Percentiles rank a stretch among this genome's conserved stretches.
phyloP scores from a whole-genome alignment of 2,888 invertebrate species.

The Monopis laevigella region DNA sequence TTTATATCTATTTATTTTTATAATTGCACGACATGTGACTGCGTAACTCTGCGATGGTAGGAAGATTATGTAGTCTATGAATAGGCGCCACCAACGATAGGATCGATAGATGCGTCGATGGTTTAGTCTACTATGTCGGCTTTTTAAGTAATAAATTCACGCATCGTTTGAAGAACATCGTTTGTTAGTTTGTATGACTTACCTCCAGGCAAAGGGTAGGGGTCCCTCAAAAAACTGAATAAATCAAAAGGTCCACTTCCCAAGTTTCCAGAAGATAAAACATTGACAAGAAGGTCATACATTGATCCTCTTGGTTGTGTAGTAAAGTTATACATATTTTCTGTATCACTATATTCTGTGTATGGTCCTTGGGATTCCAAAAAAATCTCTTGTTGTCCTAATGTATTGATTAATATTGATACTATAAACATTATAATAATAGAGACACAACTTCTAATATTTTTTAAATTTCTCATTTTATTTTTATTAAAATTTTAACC shows the following conservation, averaged over 20 bases:
- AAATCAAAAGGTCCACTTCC: slow-evolving; percentile 12
- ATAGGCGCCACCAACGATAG: too few species aligned
- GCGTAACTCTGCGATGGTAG: too few species aligned
- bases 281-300: slow-evolving; percentile 15
- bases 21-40: too few species aligned
- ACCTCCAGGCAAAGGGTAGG: slow-evolving; percentile 18
- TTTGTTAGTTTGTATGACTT: too few species aligned
- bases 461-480: slow-evolving; percentile 3
- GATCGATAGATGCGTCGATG: too few species aligned
- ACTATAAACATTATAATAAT: neutral
- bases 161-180: too few species aligned
- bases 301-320: slow-evolving; percentile 16
- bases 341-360: slow-evolving; percentile 13
- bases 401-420: neutral
- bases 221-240: slow-evolving; percentile 17
- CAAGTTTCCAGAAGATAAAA: slow-evolving; percentile 10
- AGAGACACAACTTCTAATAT: neutral
- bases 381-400: slow-evolving; percentile 2
- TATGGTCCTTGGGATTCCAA: slow-evolving; percentile 14
- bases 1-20: too few species aligned
- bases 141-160: too few species aligned
- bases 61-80: too few species aligned
- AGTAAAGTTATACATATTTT: neutral
- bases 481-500: neutral
- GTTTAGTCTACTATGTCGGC: too few species aligned